Percentiles rank a stretch among this genome's conserved stretches.
These are phyloP conservation scores for Synergus umbraculus DNA, from an alignment of 2,888 invertebrate species.

Conservation along the genomic window DNA sequence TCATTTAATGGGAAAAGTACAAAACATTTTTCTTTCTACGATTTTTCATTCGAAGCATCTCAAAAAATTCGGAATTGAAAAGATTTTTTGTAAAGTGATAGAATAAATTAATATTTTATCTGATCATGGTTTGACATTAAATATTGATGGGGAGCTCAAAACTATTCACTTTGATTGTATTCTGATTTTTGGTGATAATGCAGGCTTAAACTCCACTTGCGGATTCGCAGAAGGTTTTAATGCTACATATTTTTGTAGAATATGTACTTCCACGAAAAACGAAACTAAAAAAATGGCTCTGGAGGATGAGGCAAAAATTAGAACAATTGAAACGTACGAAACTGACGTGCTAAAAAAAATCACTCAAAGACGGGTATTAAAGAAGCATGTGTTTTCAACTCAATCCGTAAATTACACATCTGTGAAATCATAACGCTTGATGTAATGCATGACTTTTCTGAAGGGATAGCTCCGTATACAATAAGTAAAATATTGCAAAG, in stretches of 20 bases:
- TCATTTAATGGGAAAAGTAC: constrained; percentile 46
- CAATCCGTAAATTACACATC: constrained; percentile 27
- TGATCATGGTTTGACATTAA: constrained; percentile 46
- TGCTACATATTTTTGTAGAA: constrained; percentile 41
- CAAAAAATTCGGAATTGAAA: constrained; percentile 51
- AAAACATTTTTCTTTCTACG: constrained; percentile 50
- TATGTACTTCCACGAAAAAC: not conserved
- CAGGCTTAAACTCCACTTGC: constrained; percentile 41
- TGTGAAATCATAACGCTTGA: constrained; percentile 47
- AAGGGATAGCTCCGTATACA: constrained; percentile 50
- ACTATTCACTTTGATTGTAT: constrained; percentile 45
- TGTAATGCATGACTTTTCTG: constrained; percentile 49
- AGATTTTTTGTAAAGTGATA: constrained; percentile 50
- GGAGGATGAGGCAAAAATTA: too few relatives aligned
- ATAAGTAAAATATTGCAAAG: constrained; percentile 45
- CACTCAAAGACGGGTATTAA: too few relatives aligned
- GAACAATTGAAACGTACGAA: too few relatives aligned
- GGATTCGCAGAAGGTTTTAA: constrained; percentile 41
- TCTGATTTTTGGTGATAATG: constrained; percentile 43
- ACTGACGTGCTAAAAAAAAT: too few relatives aligned
- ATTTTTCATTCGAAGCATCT: constrained; percentile 50
- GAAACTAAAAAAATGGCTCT: too few relatives aligned
- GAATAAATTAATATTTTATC: constrained; percentile 51
- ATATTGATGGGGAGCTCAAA: constrained; percentile 28
- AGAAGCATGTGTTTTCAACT: too few relatives aligned